Evolutionary conservation across 2,113 vertebrate species (phyloP), one percentile per base, ranked within the genome.

Genomic region (Dipodomys stephensi): DNA sequence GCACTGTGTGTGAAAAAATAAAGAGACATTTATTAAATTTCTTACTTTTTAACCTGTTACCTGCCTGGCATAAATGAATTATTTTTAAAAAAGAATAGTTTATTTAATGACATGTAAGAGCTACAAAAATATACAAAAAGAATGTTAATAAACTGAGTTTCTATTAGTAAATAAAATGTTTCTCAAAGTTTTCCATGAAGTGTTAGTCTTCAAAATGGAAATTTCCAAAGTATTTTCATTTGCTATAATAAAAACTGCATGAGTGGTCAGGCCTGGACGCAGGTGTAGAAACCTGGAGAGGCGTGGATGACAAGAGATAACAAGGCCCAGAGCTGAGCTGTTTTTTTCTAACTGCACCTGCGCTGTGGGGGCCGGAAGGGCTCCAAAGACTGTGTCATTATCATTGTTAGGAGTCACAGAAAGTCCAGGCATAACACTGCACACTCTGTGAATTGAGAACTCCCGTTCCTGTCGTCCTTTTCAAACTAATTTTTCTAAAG

Each of bases 141-240:
- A 77, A 82, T 73, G 30, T 23, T 78, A 91, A 67, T 64, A 87
- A 69, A 46, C 60, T 72, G 74, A 60, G 62, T 91, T 93, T 93
- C 67, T 83, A 71, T 76, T 88, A 81, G 71, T 67, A 87, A 91
- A 85, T 73, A 94, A 88, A 96, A 92, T 28, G 3, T 4, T 83
- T 96, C 83, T 80, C 25, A 1, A 77, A 27, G 53, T 83, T 97
- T 95, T 80, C 83, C 28, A 20, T 93, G 39, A 94, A 91, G 64
- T 19, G 27, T 5, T 71, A 44, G 81, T 28, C 46, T 88, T 93
- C 57, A n/a, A 12, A 82, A 39, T 69, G 27, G 7, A 97, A 96
- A 97, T 87, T 96, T 97, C 76, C 64, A 71, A 95, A 95, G 83
- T 44, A 35, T 93, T 93, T 83, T 85, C 81, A 93, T 69, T 79